phyloP scores from a whole-genome alignment of 2,797 vertebrate genomes.

The Anomalospiza imberbis region DNA sequence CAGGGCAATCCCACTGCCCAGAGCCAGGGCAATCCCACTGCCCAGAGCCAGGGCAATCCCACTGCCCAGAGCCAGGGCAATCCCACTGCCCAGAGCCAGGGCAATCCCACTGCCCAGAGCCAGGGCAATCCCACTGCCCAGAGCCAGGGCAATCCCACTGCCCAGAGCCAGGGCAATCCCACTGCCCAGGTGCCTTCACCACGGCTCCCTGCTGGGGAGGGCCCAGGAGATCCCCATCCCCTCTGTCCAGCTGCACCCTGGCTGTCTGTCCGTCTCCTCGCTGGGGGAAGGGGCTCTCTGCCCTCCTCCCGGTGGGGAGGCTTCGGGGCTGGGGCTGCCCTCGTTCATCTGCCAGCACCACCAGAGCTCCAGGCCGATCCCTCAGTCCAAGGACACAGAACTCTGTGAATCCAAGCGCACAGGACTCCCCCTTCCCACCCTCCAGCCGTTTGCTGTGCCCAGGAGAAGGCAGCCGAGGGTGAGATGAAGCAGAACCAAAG shows the following conservation, averaged over 20 bases:
- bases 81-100: neutral
- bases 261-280: neutral
- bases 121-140: neutral
- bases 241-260: neutral
- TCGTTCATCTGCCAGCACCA: neutral
- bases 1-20: neutral
- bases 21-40: neutral
- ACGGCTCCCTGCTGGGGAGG: neutral
- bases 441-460: neutral
- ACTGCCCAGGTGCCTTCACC: neutral
- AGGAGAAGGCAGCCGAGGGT: neutral
- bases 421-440: neutral
- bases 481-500: neutral
- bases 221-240: neutral
- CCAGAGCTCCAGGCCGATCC: accelerated
- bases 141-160: neutral
- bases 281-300: neutral
- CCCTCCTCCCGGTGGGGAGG: neutral
- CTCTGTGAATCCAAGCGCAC: too few species aligned
- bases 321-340: neutral
- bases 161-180: neutral
- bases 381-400: too few species aligned
- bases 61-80: neutral
- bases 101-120: neutral
- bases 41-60: neutral